Evolutionary conservation across 2,113 vertebrate species (phyloP).

Genomic region (Piprites chloris): DNA sequence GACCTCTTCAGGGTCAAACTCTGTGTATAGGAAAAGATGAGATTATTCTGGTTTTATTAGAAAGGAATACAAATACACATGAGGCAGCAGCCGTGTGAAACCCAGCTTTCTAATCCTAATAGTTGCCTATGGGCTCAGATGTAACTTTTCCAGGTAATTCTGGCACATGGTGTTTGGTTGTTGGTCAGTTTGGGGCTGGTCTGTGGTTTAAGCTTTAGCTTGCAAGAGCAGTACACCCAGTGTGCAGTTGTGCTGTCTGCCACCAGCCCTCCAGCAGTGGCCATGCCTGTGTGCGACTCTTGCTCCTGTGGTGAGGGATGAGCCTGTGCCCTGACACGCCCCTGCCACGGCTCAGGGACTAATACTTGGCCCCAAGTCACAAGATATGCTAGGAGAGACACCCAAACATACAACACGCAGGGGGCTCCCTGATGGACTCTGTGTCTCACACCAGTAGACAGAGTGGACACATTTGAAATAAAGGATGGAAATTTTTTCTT

Average conservation of each 20-base stretch:
- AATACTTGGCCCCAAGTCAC: background rate
- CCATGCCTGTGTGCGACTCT: rapidly evolving
- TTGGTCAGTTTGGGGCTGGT: background rate
- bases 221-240: background rate
- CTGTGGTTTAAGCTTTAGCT: background rate
- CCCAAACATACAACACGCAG: background rate
- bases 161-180: background rate
- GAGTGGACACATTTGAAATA: background rate
- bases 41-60: background rate
- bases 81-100: background rate
- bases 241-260: background rate
- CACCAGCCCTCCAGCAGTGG: rapidly evolving
- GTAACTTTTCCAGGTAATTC: background rate
- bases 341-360: background rate
- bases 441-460: background rate
- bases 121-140: background rate
- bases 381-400: background rate
- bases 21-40: background rate
- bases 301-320: background rate
- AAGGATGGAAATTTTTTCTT: background rate
- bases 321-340: background rate
- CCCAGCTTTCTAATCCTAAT: background rate
- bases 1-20: background rate
- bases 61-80: background rate
- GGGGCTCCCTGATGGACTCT: background rate